Base-by-base conservation (phyloP, 2,797 vertebrate genomes). In the Epinephelus malabaricus region DNA sequence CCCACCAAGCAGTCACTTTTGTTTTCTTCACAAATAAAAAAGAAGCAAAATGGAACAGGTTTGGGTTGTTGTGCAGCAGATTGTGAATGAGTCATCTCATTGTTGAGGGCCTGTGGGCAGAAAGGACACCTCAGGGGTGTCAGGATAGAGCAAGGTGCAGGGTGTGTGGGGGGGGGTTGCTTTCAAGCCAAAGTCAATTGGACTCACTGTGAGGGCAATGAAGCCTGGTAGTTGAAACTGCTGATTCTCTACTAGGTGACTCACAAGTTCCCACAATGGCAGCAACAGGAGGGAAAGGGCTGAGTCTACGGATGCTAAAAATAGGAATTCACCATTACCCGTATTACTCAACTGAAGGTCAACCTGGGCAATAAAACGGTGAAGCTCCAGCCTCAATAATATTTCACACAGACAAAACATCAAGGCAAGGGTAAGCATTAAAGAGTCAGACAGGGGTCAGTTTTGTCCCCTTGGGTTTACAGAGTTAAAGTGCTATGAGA, bases 291-390 rank as follows among this genome's bases (percentile, higher is more conserved):
- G 23, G 12, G 11, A 79, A 76, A 68, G 43, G 45, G 14, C 49
- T 46, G 49, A 74, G 61, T 50, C 2, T 10, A 55, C 71, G 43
- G 56, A 50, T 73, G 34, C 55, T 30, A 47, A 53, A 49, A 55
- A 40, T 43, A 55, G 5, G 61, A 66, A 76, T 75, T 83, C 30
- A 56, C 27, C 17, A 61, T 72, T 70, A 70, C 25, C 43, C 46
- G 34, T 21, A 13, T 62, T 69, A 47, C 58, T 78, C 18, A 56
- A 53, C 17, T 63, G n/a, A 86, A 76, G 65, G 71, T 84, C 76
- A 73, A 69, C 21, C 34, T 55, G 38, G 61, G 21, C 54, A 72
- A 27, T 40, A 58, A 75, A 76, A 60, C 6, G 2, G 17, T 50
- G 40, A 2, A 53, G 34, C 50, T 23, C 9, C 19, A 56, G 19